These are phyloP conservation scores for Pterobdella sp. DNA, from an alignment of 2,888 invertebrate genomes.

Conservation along the genomic window DNA sequence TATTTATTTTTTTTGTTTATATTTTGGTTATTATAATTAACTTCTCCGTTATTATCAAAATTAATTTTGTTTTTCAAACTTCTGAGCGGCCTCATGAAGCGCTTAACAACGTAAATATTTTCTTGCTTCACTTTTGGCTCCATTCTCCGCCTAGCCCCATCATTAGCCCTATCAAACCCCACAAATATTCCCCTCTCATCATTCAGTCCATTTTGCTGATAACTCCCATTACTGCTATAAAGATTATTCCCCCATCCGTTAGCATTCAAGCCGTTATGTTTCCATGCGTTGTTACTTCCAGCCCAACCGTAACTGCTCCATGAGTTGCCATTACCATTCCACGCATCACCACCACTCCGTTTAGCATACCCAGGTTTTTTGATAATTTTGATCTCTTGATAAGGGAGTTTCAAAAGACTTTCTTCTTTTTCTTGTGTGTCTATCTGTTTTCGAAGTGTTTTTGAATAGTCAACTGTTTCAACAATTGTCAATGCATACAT, in stretches of 20 bases:
- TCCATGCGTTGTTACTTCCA: neutral
- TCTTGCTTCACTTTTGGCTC: too few relatives aligned
- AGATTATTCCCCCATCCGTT: neutral
- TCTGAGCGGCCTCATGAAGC: too few relatives aligned
- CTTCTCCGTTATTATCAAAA: neutral
- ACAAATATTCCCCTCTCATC: neutral
- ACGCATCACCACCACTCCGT: neutral
- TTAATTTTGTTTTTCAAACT: neutral
- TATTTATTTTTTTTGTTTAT: neutral
- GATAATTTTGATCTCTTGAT: conserved; percentile 5
- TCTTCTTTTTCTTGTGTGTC: conserved; percentile 24
- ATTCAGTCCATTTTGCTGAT: neutral
- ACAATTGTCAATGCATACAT: too few relatives aligned
- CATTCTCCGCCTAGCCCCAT: neutral
- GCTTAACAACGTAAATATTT: too few relatives aligned
- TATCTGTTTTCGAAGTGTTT: too few relatives aligned
- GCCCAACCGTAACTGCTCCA: neutral
- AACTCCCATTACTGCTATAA: neutral
- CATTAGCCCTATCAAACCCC: neutral
- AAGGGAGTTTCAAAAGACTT: conserved; percentile 17
- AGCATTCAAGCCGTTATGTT: neutral
- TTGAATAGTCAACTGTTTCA: too few relatives aligned
- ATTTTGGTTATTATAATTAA: neutral
- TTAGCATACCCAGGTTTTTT: neutral
- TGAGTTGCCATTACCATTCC: neutral